A percentile compares a stretch with the other conserved stretches of the same genome.
Evolutionary conservation across 35 echinoderm and acorn worm species (phyloP).

Genomic region (Anneissia japonica): DNA sequence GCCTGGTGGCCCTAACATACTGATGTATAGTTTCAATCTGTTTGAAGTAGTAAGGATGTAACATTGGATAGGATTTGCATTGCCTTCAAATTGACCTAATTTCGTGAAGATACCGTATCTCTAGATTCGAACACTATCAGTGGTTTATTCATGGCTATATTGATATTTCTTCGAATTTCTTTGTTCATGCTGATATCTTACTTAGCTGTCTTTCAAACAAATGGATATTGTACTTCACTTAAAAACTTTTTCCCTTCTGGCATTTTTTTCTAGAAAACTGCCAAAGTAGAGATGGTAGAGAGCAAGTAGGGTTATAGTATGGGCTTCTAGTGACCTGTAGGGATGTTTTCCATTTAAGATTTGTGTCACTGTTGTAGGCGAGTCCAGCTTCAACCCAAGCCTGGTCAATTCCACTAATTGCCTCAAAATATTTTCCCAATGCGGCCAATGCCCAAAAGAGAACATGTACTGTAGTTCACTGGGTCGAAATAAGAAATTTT

Average conservation of each 20-base stretch:
- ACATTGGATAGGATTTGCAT: neutral
- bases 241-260: neutral
- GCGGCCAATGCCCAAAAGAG: neutral
- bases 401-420: neutral
- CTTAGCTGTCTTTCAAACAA: neutral
- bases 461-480: conserved; percentile 1
- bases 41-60: neutral
- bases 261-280: neutral
- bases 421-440: neutral
- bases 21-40: too few relatives aligned
- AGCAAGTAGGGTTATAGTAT: neutral
- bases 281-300: neutral
- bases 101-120: neutral
- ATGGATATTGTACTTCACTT: neutral
- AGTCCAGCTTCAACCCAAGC: conserved; percentile 1
- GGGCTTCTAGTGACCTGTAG: neutral
- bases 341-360: conserved; percentile 3
- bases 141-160: neutral
- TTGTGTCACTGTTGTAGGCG: conserved; percentile 4
- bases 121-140: neutral
- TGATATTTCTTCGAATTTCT: neutral
- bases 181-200: too few relatives aligned
- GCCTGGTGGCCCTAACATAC: too few relatives aligned
- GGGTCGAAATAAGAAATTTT: neutral
- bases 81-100: neutral